Base-by-base conservation (phyloP, 2,888 invertebrate genomes). In the Tipula confusa region DNA sequence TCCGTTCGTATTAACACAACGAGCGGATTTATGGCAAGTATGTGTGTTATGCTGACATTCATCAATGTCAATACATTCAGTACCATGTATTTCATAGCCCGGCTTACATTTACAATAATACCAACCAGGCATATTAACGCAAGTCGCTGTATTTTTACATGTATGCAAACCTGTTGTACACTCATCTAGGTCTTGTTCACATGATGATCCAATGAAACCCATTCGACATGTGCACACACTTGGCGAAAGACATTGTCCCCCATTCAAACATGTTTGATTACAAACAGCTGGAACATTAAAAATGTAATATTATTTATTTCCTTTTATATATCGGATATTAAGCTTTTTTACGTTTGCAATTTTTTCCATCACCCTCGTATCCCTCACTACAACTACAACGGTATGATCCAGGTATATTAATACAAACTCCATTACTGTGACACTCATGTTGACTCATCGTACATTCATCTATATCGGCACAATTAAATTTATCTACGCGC, bases 81-180 rank as follows among this genome's bases (percentile, higher is more conserved):
- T 89, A 81, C 91, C 88, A 79, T 91, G 91, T 84, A 92, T 92
- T 24, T 92, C 92, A 90, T 94, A 97, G 3, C 97, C 97, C 84
- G 93, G 92, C 86, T 93, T 93, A 89, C 97, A 97, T 86, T 95
- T 93, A 90, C 97, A 97, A 89, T 95, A 95, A 90, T 95, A 96
- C 93, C 96, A 96, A 86, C 97, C 97, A 79, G 96, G 96, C 92
- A 95, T 95, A 90, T 97, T 97, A 89, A 96, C 93, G 90, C 97
- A 97, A 83, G 92, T 91, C 83, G 96, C 95, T 86, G 94, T 93
- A 86, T 92, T 91, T 86, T 94, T 93, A 90, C 97, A 97, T 84
- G 93, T 91, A 87, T 94, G 93, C 83, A 92, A 90, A 85, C 93
- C 92, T 85, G 93, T 91, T 18, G 92, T 91, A 90, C 97, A 97